phyloP scores from a whole-genome alignment of 2,113 vertebrate genomes.

The Ciconia boyciana region DNA sequence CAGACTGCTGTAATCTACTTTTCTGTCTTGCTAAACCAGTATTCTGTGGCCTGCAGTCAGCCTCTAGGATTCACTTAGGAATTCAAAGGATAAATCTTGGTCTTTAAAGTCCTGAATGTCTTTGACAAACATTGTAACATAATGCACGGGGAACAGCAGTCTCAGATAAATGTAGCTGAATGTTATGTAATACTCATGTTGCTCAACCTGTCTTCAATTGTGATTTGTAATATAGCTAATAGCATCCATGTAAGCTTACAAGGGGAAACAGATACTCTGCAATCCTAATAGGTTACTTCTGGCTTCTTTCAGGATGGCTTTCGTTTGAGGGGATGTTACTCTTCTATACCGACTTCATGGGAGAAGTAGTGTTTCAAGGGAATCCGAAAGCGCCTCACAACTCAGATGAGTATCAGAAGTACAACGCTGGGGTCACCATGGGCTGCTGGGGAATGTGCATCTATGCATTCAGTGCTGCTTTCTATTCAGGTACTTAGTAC shows the following conservation, averaged over 20 bases:
- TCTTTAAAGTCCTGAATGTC: not conserved
- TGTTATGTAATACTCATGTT: not conserved
- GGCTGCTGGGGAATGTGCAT: constrained; percentile 99
- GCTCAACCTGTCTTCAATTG: not conserved
- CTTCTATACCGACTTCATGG: constrained; percentile 99
- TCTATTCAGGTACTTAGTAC: constrained; percentile 87
- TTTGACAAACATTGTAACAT: not conserved
- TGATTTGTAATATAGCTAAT: not conserved
- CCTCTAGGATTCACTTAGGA: not conserved
- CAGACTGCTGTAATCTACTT: not conserved
- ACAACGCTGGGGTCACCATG: constrained; percentile 93
- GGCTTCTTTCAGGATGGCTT: constrained; percentile 84
- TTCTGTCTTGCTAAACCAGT: not conserved
- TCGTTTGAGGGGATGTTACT: constrained; percentile 97
- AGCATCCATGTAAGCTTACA: not conserved
- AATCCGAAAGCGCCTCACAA: constrained; percentile 90
- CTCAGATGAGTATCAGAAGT: constrained; percentile 89
- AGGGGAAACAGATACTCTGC: not conserved
- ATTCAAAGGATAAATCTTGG: not conserved
- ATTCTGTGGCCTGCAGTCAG: not conserved
- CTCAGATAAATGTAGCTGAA: not conserved
- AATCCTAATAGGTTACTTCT: not conserved
- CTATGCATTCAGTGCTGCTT: constrained; percentile 96
- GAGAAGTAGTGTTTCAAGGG: constrained; percentile 94
- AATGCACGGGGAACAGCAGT: not conserved